Evolutionary conservation across 2,888 invertebrate genomes (phyloP).

Genomic region (Meganola albula): DNA sequence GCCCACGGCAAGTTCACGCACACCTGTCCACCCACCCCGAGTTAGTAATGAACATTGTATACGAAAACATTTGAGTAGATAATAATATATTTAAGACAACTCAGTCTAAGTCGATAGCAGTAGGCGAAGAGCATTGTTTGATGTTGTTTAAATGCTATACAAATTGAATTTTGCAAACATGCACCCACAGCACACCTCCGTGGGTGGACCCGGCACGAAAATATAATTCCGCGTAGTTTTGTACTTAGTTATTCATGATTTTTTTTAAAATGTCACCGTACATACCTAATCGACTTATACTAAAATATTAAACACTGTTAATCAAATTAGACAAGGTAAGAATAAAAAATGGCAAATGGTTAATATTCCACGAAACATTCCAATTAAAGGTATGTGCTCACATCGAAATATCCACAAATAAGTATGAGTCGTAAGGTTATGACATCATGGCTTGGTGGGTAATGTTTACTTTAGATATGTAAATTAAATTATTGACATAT

Average conservation of each 20-base stretch:
- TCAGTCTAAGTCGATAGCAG: constrained; percentile 14
- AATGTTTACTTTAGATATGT: constrained; percentile 3
- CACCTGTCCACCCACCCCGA: constrained; percentile 55
- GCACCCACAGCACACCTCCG: constrained; percentile 20
- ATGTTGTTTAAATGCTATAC: too few species aligned
- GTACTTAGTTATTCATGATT: too few species aligned
- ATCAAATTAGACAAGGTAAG: too few species aligned
- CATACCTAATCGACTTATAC: too few species aligned
- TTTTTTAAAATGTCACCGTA: too few species aligned
- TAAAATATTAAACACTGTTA: too few species aligned
- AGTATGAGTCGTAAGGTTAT: constrained; percentile 20
- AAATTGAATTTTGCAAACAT: constrained; percentile 15
- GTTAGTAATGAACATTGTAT: constrained; percentile 29
- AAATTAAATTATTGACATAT: not conserved
- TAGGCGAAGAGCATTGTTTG: constrained; percentile 13
- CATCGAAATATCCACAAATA: constrained; percentile 19
- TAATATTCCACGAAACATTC: too few species aligned
- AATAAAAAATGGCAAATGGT: too few species aligned
- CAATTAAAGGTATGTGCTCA: too few species aligned
- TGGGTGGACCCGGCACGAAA: constrained; percentile 14
- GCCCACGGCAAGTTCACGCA: constrained; percentile 79
- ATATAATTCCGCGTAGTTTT: constrained; percentile 27
- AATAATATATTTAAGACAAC: too few species aligned
- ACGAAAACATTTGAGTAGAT: too few species aligned
- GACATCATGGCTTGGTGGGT: constrained; percentile 21